These are phyloP conservation scores for Apocheima hispidaria DNA, from an alignment of 2,888 invertebrate genomes.

Conservation along the genomic window DNA sequence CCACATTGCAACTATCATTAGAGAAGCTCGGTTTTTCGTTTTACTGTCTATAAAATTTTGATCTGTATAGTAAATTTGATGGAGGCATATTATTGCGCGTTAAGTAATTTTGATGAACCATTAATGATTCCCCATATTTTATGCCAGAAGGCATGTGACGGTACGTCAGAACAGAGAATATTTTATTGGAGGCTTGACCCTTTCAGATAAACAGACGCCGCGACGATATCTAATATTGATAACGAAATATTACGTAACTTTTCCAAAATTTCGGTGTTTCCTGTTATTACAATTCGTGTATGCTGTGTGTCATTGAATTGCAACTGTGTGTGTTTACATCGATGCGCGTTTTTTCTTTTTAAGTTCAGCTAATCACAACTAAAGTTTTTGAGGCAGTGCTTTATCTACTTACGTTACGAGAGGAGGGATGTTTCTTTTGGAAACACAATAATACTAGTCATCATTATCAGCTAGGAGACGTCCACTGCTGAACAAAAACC, in stretches of 20 bases:
- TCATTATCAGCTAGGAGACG: too few relatives aligned
- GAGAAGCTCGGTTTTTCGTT: too few relatives aligned
- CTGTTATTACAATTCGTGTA: background rate
- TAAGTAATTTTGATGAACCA: background rate
- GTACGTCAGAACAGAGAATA: conserved; percentile 26
- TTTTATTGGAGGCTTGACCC: conserved; percentile 29
- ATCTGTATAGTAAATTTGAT: background rate
- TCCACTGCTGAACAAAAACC: too few relatives aligned
- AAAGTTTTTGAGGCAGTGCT: too few relatives aligned
- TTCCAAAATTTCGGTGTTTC: conserved; percentile 1
- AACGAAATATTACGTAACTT: conserved; percentile 5
- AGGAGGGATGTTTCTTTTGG: too few relatives aligned
- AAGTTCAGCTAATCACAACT: background rate
- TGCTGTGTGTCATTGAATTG: background rate
- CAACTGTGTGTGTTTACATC: background rate
- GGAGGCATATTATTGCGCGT: background rate
- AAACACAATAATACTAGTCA: too few relatives aligned
- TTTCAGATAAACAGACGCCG: conserved; percentile 18
- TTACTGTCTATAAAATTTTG: too few relatives aligned
- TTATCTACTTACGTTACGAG: too few relatives aligned
- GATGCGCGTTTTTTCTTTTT: background rate
- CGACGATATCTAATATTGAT: conserved; percentile 12
- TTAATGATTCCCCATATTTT: background rate
- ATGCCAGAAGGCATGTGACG: conserved; percentile 20
- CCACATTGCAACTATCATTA: too few relatives aligned